Base-by-base conservation (phyloP, 2,797 vertebrate species). In the Margarornis squamiger region DNA sequence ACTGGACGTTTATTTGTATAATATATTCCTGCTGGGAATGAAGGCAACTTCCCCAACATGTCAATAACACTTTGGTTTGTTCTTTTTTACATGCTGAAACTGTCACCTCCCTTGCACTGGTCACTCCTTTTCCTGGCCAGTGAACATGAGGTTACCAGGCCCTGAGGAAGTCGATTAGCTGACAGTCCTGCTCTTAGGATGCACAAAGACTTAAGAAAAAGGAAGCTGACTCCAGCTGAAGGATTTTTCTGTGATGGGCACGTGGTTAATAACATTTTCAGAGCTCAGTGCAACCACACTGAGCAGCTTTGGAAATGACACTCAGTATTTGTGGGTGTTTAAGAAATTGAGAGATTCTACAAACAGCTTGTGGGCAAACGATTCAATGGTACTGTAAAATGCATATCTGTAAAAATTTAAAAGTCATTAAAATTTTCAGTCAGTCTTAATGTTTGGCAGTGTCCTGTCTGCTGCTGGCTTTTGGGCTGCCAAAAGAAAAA, bases 31-130 rank as follows among this genome's bases (percentile, higher is more conserved):
- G 10, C 62, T 74, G 91, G 97, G 95, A 96, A 95, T 32, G 82
- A 96, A 97, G 76, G 76, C 84, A 94, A 92, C 95, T 97, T 95
- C 97, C 88, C 96, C 88, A 93, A 96, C 36, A 36, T 97, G 97
- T 97, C 96, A 97, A 98, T 98, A 98, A 96, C 67, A 66, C 54
- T 2, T 45, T 88, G 9, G 22, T 24, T 12, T 21, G 45, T 2
- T 46, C 19, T 62, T 98, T 98, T 98, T 97, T 88, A 96, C 73
- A 95, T 96, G 97, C 83, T 96, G 92, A 89, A 92, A 74, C 77
- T 61, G 58, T 87, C 90, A 82, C 52, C 77, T 84, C 57, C 61
- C 17, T 74, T 90, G n/a, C 48, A 14, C 74, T 24, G 38, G 70
- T 55, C 86, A 43, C 52, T 91, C 6, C 70, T 89, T 86, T 90